A percentile compares a stretch with the other conserved stretches of the same genome.
Evolutionary conservation across 2,888 invertebrate species (phyloP).

Genomic region (Rhamnusium bicolor): DNA sequence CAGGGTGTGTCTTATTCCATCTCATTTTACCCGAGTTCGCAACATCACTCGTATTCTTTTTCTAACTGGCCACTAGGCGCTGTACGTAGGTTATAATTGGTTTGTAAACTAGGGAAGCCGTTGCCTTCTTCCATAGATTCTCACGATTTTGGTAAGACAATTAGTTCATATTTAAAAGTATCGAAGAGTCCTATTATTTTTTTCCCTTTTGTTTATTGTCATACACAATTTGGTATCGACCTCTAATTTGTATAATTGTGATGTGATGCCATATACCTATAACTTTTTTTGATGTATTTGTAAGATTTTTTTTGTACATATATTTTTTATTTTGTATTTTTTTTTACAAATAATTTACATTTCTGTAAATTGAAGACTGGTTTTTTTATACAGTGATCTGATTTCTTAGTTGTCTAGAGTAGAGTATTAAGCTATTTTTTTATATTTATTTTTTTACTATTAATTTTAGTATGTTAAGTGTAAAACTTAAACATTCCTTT

Average conservation of each 20-base stretch:
- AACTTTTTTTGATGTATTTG: conserved; percentile 13
- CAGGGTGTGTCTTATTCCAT: too few species aligned
- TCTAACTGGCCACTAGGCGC: too few species aligned
- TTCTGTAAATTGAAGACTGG: conserved; percentile 45
- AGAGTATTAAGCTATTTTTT: conserved; percentile 50
- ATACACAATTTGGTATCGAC: conserved; percentile 2
- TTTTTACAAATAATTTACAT: conserved; percentile 29
- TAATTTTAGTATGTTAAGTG: conserved; percentile 44
- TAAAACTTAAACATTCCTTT: conserved; percentile 54
- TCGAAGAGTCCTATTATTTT: background rate
- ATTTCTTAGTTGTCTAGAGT: conserved; percentile 44
- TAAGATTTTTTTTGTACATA: conserved; percentile 28
- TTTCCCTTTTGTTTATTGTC: background rate
- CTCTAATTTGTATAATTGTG: conserved; percentile 41
- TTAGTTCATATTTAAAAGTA: too few species aligned
- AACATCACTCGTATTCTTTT: too few species aligned
- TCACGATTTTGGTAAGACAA: too few species aligned
- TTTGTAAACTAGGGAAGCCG: too few species aligned
- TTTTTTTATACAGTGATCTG: conserved; percentile 47
- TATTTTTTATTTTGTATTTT: conserved; percentile 28
- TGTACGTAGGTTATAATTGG: too few species aligned
- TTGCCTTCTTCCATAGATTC: too few species aligned
- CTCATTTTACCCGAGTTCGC: too few species aligned
- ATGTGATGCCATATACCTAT: conserved; percentile 47
- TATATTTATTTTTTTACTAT: conserved; percentile 56